Evolutionary conservation across 2,113 vertebrate species (phyloP), one percentile per base, ranked within the genome.

Genomic region (Alouatta palliata): DNA sequence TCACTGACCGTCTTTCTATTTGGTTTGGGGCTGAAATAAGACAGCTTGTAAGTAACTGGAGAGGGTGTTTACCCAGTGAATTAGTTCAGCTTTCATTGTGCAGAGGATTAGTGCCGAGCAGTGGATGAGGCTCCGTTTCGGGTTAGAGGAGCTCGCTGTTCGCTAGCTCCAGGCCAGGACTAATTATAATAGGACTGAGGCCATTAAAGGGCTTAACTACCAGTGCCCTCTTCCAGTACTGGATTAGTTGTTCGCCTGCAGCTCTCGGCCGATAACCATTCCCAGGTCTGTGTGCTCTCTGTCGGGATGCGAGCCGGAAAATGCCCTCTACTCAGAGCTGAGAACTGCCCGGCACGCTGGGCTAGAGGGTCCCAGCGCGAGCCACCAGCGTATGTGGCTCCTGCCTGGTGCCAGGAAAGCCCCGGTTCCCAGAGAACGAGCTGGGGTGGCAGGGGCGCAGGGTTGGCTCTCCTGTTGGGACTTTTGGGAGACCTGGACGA

Each of bases 61-160:
- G 99, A 99, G 99, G 99, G 99, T 99, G 99, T 99, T 99, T 99
- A 99, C 99, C 99, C 99, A 99, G 99, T 99, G 99, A 99, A 99
- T 99, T 99, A 99, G 99, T 99, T 99, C 99, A 99, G 99, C 99
- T 99, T 98, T 99, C 99, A 99, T 99, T 99, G 99, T 99, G 99
- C 99, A 97, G 98, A 98, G 99, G 99, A 99, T 99, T 99, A 99
- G 99, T 98, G 98, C 99, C 98, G 98, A 99, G 98, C 98, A 98
- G 98, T 98, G 98, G 98, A 98, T 98, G 98, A 99, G 99, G 99
- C 99, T 99, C 99, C 97, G 98, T 99, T 99, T 99, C 99, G 99
- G 99, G 99, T 99, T 99, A 99, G 99, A 99, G 99, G 99, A 99
- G 99, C 99, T 99, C 98, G 98, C 99, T 98, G 98, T 98, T 98